Percentiles rank a stretch among this genome's conserved stretches.
Evolutionary conservation across 2,113 vertebrate genomes (phyloP).

Genomic region (Plectropomus leopardus): DNA sequence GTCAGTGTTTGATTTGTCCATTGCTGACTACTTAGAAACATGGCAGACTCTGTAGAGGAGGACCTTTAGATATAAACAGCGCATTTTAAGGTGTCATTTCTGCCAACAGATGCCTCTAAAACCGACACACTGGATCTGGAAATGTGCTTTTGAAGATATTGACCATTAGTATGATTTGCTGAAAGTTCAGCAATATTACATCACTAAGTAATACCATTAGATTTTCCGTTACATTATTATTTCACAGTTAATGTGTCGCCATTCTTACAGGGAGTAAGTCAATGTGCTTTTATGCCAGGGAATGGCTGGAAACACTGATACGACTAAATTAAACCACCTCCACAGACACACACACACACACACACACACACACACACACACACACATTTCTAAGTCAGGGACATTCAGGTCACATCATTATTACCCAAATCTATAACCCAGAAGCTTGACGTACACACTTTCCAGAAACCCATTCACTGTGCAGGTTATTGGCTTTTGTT

Average conservation of each 20-base stretch:
- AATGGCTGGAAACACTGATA: conserved; percentile 30
- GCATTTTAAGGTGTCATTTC: too few relatives aligned
- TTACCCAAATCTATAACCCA: conserved; percentile 30
- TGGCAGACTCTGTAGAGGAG: too few relatives aligned
- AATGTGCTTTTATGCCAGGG: conserved; percentile 7
- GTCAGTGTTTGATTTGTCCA: too few relatives aligned
- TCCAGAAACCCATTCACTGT: background rate
- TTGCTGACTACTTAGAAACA: too few relatives aligned
- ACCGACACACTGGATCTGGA: too few relatives aligned
- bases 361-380: background rate
- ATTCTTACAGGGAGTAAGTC: background rate
- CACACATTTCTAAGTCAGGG: background rate
- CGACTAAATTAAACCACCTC: conserved; percentile 12
- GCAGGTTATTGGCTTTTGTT: conserved; percentile 32
- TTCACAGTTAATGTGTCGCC: conserved; percentile 15
- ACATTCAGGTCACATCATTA: conserved; percentile 43
- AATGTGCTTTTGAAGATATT: background rate
- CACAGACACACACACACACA: background rate
- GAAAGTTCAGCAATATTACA: background rate
- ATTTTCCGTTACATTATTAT: background rate
- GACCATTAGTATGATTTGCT: background rate
- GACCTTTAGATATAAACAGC: too few relatives aligned
- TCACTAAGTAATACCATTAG: background rate
- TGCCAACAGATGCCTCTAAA: too few relatives aligned
- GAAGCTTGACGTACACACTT: conserved; percentile 2